Evolutionary conservation across 2,888 invertebrate species (phyloP).

Genomic region (Deladenus siricidicola): DNA sequence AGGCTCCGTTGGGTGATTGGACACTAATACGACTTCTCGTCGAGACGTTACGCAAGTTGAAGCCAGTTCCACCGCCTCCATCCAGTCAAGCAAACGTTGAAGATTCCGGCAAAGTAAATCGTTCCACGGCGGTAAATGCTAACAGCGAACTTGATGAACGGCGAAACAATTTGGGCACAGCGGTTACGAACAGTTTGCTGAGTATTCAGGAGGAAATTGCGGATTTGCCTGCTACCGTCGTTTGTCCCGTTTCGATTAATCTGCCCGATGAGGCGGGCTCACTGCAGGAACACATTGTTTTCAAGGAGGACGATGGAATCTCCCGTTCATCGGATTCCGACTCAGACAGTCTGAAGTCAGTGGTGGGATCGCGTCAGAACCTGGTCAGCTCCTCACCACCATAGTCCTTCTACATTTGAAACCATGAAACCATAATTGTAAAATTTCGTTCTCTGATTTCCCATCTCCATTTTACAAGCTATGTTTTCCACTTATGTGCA

Average conservation of each 20-base stretch:
- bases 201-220: slow-evolving; percentile 16
- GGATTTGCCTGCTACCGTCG: background rate
- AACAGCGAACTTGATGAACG: background rate
- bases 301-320: background rate
- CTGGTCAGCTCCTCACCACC: too few relatives aligned
- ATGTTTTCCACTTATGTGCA: too few relatives aligned
- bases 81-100: background rate
- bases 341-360: slow-evolving; percentile 8
- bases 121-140: background rate
- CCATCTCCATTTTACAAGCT: too few relatives aligned
- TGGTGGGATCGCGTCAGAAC: slow-evolving; percentile 3
- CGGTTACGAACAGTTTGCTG: background rate
- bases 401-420: too few relatives aligned
- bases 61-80: slow-evolving; percentile 9
- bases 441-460: too few relatives aligned
- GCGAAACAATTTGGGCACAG: background rate
- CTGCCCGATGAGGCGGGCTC: background rate
- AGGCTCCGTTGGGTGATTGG: slow-evolving; percentile 52
- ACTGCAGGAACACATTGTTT: background rate
- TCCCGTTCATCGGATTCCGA: background rate
- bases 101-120: background rate
- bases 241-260: background rate
- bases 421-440: too few relatives aligned
- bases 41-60: slow-evolving; percentile 43
- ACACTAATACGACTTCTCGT: slow-evolving; percentile 47